These are phyloP conservation scores for Brachionus plicatilis DNA, from an alignment of 1,140 invertebrate species.

Conservation along the genomic window DNA sequence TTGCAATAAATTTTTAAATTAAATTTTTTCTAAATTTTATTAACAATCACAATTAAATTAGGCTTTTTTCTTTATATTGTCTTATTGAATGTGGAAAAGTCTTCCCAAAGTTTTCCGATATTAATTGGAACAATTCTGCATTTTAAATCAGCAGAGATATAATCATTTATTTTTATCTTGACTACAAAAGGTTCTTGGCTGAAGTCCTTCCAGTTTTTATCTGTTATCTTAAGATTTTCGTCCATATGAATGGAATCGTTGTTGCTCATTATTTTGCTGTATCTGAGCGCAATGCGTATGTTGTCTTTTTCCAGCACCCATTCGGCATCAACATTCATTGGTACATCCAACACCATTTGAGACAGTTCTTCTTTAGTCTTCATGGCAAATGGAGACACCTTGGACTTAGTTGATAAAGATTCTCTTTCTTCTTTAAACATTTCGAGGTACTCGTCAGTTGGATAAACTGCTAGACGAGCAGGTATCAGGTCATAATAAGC, in stretches of 20 bases:
- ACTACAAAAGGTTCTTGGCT: constrained; percentile 19
- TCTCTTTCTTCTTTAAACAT: constrained; percentile 24
- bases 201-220: constrained; percentile 5
- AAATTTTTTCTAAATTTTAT: neutral
- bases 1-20: constrained; percentile 1
- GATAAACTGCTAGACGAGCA: constrained; percentile 31
- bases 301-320: constrained; percentile 23
- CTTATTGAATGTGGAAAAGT: constrained; percentile 25
- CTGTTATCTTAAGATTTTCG: neutral
- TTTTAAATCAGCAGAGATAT: neutral
- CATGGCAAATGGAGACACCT: constrained; percentile 38
- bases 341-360: neutral
- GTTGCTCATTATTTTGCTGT: constrained; percentile 6
- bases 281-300: constrained; percentile 21
- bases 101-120: constrained; percentile 20
- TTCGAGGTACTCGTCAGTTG: constrained; percentile 27
- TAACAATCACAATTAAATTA: neutral
- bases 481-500: constrained; percentile 36
- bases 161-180: constrained; percentile 26
- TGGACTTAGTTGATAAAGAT: neutral
- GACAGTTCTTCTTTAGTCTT: constrained; percentile 10
- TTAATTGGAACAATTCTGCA: constrained; percentile 11
- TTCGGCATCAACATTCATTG: constrained; percentile 22
- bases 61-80: neutral
- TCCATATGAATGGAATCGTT: neutral